Evolutionary conservation across 2,888 invertebrate genomes (phyloP), one percentile per base, ranked within the genome.

Genomic region (Quadroppia sp.): DNA sequence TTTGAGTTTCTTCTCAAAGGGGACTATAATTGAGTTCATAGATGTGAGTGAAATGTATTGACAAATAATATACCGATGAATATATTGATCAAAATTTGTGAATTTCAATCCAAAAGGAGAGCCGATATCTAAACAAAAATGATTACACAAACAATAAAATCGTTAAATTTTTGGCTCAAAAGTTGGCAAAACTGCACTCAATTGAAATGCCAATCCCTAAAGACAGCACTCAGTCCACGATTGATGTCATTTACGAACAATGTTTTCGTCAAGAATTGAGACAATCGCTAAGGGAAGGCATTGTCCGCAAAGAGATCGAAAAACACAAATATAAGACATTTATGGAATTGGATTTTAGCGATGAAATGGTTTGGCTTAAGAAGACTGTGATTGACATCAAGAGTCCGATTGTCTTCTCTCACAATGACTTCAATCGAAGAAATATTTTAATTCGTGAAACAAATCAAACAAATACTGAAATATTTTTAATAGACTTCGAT

Each of bases 401-500:
- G 1, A 25, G 32, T 61, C 45, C 73, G 13, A 2, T 69, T 20
- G 69, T 67, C 13, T 73, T 73, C 42, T 67, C 73, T 2, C 73
- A 73, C 32, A 40, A 53, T 28, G 67, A 73, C 32, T 73, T 73
- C 30, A 73, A 73, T 73, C 32, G 67, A 9, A 42, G 45, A 20
- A 73, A 73, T 73, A 67, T 67, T 53, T 36, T 73, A 17, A n/a
- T 73, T 6, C 0, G 45, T 13, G 64, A 72, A n/a, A 36, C 15
- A 6, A 69, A 69, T 11, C n/a, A 6, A 7, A 9, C n/a, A 6
- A 13, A 28, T 3, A 25, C 28, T 2, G n/a, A 69, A 42, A 69
- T 73, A 2, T 42, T 20, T 69, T 20, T 73, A 15, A 56, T 73
- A 17, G 73, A 67, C 32, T 69, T 73, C 45, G 73, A 73, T 53